A percentile compares a stretch with the other conserved stretches of the same genome.
Evolutionary conservation across 2,797 vertebrate species (phyloP).

Genomic region (Phrynocephalus guinanensis): DNA sequence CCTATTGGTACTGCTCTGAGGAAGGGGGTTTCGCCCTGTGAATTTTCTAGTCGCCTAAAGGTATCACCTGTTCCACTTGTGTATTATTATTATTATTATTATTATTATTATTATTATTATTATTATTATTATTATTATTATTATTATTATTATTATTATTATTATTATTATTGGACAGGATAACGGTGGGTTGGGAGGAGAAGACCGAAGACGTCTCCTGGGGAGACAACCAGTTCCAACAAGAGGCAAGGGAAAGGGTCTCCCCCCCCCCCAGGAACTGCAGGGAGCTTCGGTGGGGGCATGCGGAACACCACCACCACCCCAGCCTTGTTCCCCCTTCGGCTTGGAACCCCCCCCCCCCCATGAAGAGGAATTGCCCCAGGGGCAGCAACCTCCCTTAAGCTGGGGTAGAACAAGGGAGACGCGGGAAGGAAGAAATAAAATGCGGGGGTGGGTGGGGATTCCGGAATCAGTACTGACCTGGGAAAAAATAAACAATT

Average conservation of each 20-base stretch:
- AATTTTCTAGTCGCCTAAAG: too few species aligned
- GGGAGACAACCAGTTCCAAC: conserved; percentile 57
- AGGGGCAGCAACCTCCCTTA: not conserved
- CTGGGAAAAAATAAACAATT: too few species aligned
- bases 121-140: too few species aligned
- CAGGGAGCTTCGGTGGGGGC: not conserved
- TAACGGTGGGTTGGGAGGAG: not conserved
- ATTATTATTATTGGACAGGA: not conserved
- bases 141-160: too few species aligned
- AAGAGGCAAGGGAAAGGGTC: conserved; percentile 38
- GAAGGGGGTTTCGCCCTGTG: too few species aligned
- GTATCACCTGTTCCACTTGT: too few species aligned
- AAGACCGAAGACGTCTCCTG: not conserved
- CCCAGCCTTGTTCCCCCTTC: not conserved
- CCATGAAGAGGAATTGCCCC: not conserved
- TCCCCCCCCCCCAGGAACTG: not conserved
- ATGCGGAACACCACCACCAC: too few species aligned
- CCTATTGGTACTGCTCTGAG: too few species aligned
- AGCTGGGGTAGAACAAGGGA: not conserved
- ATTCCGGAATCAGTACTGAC: too few species aligned
- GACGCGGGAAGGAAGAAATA: not conserved
- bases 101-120: too few species aligned
- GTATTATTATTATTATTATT: too few species aligned
- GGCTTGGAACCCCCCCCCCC: not conserved
- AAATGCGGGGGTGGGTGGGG: too few species aligned